Evolutionary conservation across 2,888 invertebrate genomes (phyloP).

Genomic region (Eledona agricola): DNA sequence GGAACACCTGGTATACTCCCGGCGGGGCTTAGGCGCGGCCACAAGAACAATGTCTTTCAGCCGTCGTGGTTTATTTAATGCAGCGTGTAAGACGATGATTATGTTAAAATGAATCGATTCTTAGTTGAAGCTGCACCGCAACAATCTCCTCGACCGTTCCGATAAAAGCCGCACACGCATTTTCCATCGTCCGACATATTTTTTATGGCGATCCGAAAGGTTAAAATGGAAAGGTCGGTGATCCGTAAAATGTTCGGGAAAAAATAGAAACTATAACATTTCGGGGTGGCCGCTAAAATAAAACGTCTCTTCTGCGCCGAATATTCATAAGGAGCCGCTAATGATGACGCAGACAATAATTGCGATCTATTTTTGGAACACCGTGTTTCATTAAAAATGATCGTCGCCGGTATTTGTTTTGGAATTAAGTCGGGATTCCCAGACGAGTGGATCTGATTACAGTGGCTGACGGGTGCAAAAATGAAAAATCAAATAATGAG

Average conservation of each 20-base stretch:
- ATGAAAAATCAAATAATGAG: slow-evolving; percentile 25
- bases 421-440: slow-evolving; percentile 26
- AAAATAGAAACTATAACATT: slow-evolving; percentile 8
- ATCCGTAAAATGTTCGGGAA: slow-evolving; percentile 25
- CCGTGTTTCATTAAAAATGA: slow-evolving; percentile 34
- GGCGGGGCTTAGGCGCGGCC: too few species aligned
- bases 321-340: slow-evolving; percentile 32
- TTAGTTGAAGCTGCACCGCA: too few species aligned
- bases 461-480: slow-evolving; percentile 15
- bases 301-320: slow-evolving; percentile 12
- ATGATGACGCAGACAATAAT: slow-evolving; percentile 40
- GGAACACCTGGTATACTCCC: too few species aligned
- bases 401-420: slow-evolving; percentile 19
- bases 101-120: slow-evolving; percentile 8
- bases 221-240: slow-evolving; percentile 19
- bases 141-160: too few species aligned
- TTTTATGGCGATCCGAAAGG: slow-evolving; percentile 16
- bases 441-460: slow-evolving; percentile 24
- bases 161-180: too few species aligned
- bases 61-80: slow-evolving; percentile 9
- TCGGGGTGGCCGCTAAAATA: slow-evolving; percentile 10
- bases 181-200: too few species aligned
- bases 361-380: slow-evolving; percentile 31
- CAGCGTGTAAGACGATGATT: slow-evolving; percentile 5
- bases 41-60: slow-evolving; percentile 4